These are phyloP conservation scores for Leptestheria dahalacensis DNA, from an alignment of 1,140 invertebrate species.

Conservation along the genomic window DNA sequence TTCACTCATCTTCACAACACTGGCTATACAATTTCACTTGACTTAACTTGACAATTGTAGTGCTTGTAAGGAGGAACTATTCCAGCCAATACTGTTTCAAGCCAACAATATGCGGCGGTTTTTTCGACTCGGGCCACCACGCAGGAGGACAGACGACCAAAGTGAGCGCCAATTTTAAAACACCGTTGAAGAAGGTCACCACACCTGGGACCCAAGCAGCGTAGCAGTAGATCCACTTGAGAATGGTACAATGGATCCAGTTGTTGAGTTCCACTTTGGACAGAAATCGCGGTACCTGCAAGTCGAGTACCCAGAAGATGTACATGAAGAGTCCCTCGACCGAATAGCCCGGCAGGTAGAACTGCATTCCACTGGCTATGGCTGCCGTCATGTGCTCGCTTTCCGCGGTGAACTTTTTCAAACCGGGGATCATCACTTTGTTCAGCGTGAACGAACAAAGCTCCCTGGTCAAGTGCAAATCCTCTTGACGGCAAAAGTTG, in stretches of 20 bases:
- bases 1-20: no score
- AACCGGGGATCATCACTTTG: slow-evolving; percentile 7
- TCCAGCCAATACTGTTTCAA: neutral
- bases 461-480: slow-evolving; percentile 10
- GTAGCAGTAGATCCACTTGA: neutral
- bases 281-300: neutral
- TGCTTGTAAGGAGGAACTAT: no score
- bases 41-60: neutral
- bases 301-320: neutral
- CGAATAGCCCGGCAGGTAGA: slow-evolving; percentile 6
- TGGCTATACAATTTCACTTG: neutral
- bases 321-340: slow-evolving; percentile 10
- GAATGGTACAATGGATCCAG: neutral
- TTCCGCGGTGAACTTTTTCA: slow-evolving; percentile 1
- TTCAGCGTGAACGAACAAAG: slow-evolving; percentile 5
- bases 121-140: neutral
- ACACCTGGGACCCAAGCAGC: neutral
- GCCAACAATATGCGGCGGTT: neutral
- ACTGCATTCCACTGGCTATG: slow-evolving; percentile 7
- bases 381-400: slow-evolving; percentile 15
- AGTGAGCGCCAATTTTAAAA: neutral
- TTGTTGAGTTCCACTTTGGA: neutral
- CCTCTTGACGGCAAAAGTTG: slow-evolving; percentile 30
- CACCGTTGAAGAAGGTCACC: neutral
- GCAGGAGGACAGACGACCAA: neutral